Evolutionary conservation across 2,888 invertebrate species (phyloP).

Genomic region (Nymphalis urticae): DNA sequence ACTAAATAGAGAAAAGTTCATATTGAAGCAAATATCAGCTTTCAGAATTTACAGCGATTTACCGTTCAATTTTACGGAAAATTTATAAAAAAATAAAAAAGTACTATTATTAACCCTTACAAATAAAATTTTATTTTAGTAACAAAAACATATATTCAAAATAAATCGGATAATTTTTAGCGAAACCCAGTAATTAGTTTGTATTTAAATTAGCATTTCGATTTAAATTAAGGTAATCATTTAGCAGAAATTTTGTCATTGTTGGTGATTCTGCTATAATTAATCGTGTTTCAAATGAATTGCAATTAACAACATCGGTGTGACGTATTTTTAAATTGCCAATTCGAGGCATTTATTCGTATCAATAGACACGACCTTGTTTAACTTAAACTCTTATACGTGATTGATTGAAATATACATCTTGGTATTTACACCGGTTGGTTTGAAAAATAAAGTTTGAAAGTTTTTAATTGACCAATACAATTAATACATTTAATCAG

Average conservation of each 20-base stretch:
- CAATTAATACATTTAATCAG: too few species aligned
- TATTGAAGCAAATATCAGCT: constrained; percentile 26
- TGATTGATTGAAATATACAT: too few species aligned
- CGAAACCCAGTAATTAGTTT: constrained; percentile 22
- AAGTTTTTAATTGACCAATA: too few species aligned
- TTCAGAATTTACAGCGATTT: constrained; percentile 18
- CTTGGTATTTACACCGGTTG: too few species aligned
- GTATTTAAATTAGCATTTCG: constrained; percentile 24
- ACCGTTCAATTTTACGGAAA: constrained; percentile 15
- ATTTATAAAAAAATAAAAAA: background rate
- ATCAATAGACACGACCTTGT: constrained; percentile 5
- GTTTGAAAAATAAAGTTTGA: too few species aligned
- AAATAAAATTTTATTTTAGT: background rate
- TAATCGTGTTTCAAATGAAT: constrained; percentile 37
- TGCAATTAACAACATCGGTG: constrained; percentile 8
- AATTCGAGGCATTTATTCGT: constrained; percentile 21
- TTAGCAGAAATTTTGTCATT: constrained; percentile 22
- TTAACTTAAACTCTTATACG: background rate
- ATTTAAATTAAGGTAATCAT: constrained; percentile 21
- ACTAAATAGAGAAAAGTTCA: constrained; percentile 32
- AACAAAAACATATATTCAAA: background rate
- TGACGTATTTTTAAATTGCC: constrained; percentile 23
- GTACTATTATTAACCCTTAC: background rate
- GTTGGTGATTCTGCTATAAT: constrained; percentile 21
- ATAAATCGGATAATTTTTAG: constrained; percentile 16